Evolutionary conservation across 2,888 invertebrate genomes (phyloP).

Genomic region (Sinhomidia bicolor): DNA sequence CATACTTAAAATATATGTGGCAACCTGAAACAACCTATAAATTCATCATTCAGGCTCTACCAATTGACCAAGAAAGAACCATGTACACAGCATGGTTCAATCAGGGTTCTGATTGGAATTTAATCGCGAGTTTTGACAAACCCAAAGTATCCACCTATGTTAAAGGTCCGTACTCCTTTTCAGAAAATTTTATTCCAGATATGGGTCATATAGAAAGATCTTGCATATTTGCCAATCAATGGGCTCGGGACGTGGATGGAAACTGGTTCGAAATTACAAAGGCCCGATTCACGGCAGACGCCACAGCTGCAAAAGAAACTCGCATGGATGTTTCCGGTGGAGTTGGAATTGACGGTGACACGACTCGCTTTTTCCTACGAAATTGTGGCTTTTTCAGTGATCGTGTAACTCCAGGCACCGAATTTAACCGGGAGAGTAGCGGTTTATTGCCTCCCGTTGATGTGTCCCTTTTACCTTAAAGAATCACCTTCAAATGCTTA

Average conservation of each 20-base stretch:
- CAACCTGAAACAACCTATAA: conserved; percentile 72
- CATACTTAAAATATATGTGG: conserved; percentile 76
- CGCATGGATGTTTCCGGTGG: conserved; percentile 76
- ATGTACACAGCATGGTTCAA: conserved; percentile 77
- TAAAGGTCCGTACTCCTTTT: conserved; percentile 73
- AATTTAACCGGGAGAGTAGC: conserved; percentile 25
- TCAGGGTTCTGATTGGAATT: conserved; percentile 62
- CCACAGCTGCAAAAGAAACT: conserved; percentile 62
- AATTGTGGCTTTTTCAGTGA: conserved; percentile 68
- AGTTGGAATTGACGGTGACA: conserved; percentile 49
- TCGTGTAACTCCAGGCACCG: conserved; percentile 55
- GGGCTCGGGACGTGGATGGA: conserved; percentile 64
- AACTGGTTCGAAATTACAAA: conserved; percentile 73
- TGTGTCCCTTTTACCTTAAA: conserved; percentile 14
- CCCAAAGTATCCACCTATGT: conserved; percentile 74
- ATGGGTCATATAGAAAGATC: conserved; percentile 70
- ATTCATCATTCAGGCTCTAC: conserved; percentile 63
- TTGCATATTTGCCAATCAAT: conserved; percentile 74
- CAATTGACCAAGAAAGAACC: conserved; percentile 73
- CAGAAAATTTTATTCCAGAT: conserved; percentile 77
- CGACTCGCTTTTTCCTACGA: conserved; percentile 69
- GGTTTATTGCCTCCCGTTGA: conserved; percentile 46
- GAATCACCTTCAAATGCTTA: no score
- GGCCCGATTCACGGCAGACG: conserved; percentile 76
- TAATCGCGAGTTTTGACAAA: conserved; percentile 75